These are phyloP conservation scores for Pelagia noctiluca DNA, from an alignment of 30 jellyfish, hydroid and myxozoan genomes.

Conservation along the genomic window DNA sequence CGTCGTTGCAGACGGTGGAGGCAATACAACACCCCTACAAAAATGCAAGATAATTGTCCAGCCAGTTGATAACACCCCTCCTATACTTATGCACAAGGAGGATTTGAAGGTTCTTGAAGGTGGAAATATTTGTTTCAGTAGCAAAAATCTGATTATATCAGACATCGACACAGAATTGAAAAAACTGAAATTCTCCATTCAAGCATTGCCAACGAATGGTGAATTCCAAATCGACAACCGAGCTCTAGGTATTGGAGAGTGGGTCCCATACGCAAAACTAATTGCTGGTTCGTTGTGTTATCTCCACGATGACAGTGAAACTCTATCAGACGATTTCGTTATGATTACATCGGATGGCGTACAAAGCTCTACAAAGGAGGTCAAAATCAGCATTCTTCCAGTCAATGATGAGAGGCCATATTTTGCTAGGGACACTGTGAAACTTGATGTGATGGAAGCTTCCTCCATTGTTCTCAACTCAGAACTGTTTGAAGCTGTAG, in stretches of 20 bases:
- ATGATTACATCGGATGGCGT: conserved; percentile 50
- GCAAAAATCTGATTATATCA: background rate
- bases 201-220: conserved; percentile 45
- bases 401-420: conserved; percentile 57
- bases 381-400: conserved; percentile 28
- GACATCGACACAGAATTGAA: conserved; percentile 45
- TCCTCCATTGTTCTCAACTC: conserved; percentile 53
- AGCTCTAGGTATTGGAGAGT: background rate
- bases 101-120: conserved; percentile 55
- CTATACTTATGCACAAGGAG: background rate
- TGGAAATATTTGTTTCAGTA: conserved; percentile 41
- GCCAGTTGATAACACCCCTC: conserved; percentile 73
- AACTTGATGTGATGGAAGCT: conserved; percentile 56
- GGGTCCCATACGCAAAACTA: conserved; percentile 17
- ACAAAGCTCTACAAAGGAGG: background rate
- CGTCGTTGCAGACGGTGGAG: conserved; percentile 44
- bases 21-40: conserved; percentile 42
- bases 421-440: conserved; percentile 4
- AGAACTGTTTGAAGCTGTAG: conserved; percentile 40
- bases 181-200: conserved; percentile 1
- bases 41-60: conserved; percentile 30
- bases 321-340: conserved; percentile 13
- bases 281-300: conserved; percentile 32
- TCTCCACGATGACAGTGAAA: conserved; percentile 61
- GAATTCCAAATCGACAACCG: conserved; percentile 12